Conservation (phyloP, 2,888 invertebrate genomes). For the Monopis laevigella region DNA sequence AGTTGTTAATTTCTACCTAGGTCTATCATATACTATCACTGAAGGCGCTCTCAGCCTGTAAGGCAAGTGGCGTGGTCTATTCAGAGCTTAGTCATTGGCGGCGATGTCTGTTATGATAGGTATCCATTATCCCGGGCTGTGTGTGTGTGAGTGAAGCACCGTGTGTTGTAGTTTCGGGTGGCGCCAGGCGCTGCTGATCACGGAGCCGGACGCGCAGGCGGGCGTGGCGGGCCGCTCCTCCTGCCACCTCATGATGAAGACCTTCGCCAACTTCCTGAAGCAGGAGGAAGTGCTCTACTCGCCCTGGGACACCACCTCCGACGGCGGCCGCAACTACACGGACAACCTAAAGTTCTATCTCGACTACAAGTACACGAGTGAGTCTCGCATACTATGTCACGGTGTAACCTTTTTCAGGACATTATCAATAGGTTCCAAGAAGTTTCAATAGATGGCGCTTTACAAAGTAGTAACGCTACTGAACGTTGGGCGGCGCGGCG, state of each 20-base stretch:
- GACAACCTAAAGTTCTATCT: conserved; percentile 73
- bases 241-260: conserved; percentile 79
- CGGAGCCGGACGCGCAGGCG: conserved; percentile 74
- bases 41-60: too few species aligned
- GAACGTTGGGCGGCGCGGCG: too few species aligned
- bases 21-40: too few species aligned
- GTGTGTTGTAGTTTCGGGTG: conserved; percentile 69
- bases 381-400: conserved; percentile 35
- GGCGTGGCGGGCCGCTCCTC: conserved; percentile 75
- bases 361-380: conserved; percentile 76
- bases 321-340: conserved; percentile 62
- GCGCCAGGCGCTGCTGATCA: conserved; percentile 76
- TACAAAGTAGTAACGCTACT: not conserved
- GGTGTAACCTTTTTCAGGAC: not conserved
- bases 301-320: conserved; percentile 70
- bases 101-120: too few species aligned
- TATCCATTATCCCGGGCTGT: too few species aligned
- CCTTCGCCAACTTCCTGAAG: conserved; percentile 70
- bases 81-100: too few species aligned
- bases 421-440: not conserved
- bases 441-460: conserved; percentile 9
- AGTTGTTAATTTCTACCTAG: too few species aligned
- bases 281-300: conserved; percentile 51
- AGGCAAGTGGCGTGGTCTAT: too few species aligned
- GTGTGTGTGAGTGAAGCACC: conserved; percentile 29